These are phyloP conservation scores for Emydocephalus ijimae DNA, from an alignment of 2,113 vertebrate genomes.

Conservation along the genomic window DNA sequence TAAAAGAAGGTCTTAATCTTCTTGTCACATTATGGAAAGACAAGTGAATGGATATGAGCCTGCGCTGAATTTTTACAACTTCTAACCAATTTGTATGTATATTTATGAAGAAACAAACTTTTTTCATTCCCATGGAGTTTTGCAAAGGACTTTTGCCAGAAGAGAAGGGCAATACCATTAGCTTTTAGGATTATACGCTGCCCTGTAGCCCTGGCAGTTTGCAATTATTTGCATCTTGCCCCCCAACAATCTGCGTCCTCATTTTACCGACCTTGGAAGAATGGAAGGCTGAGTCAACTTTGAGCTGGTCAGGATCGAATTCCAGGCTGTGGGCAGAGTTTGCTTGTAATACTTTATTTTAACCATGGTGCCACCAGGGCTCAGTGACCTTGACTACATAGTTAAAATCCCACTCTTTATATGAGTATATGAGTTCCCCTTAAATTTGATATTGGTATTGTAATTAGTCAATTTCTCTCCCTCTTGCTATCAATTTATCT, in stretches of 20 bases:
- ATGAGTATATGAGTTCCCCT: not conserved
- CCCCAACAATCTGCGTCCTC: not conserved
- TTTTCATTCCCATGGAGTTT: not conserved
- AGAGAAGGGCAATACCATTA: not conserved
- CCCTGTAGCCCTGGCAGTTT: not conserved
- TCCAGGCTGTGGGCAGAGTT: not conserved
- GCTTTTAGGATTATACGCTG: not conserved
- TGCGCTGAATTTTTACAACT: not conserved
- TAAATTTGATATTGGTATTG: not conserved
- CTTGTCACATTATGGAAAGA: not conserved
- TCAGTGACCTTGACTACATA: not conserved
- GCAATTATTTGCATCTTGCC: not conserved
- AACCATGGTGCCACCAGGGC: not conserved
- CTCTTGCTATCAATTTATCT: not conserved
- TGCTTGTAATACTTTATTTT: not conserved
- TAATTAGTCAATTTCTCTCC: not conserved
- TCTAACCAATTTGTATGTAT: not conserved
- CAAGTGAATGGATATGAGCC: not conserved
- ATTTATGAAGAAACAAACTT: not conserved
- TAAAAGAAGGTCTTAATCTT: constrained; percentile 14
- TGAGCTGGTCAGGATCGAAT: not conserved
- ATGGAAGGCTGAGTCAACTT: not conserved
- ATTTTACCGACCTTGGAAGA: not conserved
- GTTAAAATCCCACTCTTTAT: not conserved
- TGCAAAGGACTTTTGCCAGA: not conserved